phyloP scores from a whole-genome alignment of 2,113 vertebrate species.

The Ptilonorhynchus violaceus region DNA sequence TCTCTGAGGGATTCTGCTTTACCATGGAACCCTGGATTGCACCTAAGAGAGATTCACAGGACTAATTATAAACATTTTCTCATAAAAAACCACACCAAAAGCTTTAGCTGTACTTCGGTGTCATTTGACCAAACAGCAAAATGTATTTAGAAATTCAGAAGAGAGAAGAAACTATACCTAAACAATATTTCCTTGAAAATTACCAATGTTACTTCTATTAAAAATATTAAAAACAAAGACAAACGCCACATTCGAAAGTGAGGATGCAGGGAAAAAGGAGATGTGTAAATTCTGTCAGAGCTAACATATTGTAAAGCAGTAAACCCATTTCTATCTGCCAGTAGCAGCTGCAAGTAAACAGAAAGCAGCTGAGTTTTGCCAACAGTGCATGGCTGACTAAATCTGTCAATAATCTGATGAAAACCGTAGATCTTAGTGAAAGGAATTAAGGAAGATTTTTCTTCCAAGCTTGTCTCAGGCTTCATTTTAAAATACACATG shows the following conservation, averaged over 20 bases:
- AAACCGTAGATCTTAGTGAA: conserved; percentile 24
- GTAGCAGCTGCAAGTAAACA: conserved; percentile 7
- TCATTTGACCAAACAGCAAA: neutral
- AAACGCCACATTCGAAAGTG: neutral
- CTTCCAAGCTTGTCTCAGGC: neutral
- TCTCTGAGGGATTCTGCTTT: neutral
- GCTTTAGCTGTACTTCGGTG: neutral
- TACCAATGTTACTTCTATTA: neutral
- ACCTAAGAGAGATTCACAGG: neutral
- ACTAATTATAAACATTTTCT: neutral
- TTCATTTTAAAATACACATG: neutral
- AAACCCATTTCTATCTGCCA: neutral
- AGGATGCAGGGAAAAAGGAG: neutral
- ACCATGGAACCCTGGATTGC: neutral
- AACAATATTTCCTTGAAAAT: neutral
- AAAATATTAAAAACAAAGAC: neutral
- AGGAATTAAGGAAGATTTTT: conserved; percentile 23
- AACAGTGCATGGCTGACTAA: neutral
- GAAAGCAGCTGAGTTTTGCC: conserved; percentile 20
- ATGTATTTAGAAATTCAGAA: neutral
- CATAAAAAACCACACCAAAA: neutral
- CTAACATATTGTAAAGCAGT: neutral
- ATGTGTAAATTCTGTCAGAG: neutral
- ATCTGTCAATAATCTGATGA: conserved; percentile 45
- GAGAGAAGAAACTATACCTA: neutral